Evolutionary conservation across 2,888 invertebrate species (phyloP).

Genomic region (Dichetophora obliterata): DNA sequence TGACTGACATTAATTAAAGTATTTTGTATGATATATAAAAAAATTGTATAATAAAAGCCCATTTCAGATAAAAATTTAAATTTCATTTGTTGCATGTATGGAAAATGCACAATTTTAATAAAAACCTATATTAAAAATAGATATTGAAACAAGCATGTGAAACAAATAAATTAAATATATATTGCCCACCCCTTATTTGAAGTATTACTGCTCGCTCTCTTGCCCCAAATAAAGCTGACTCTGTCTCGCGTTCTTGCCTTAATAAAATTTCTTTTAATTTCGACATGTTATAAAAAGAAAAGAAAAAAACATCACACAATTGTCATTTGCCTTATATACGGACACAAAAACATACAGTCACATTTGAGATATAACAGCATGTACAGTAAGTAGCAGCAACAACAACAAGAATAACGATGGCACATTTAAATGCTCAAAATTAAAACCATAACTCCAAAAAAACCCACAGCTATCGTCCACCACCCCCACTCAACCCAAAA

Average conservation of each 20-base stretch:
- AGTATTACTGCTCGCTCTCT: not conserved
- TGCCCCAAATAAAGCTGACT: not conserved
- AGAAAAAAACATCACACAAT: constrained; percentile 53
- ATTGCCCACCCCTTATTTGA: constrained; percentile 13
- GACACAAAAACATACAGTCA: constrained; percentile 8
- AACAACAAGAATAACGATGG: constrained; percentile 19
- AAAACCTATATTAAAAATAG: not conserved
- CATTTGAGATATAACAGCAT: not conserved
- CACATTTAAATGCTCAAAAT: constrained; percentile 47
- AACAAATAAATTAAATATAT: constrained; percentile 50
- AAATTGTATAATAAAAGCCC: no score
- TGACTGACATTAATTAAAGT: not conserved
- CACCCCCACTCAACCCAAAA: not conserved
- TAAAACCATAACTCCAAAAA: constrained; percentile 54
- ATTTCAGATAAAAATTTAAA: no score
- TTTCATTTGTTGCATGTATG: not conserved
- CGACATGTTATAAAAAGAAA: constrained; percentile 35
- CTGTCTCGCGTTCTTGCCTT: constrained; percentile 34
- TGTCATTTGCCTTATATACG: constrained; percentile 62
- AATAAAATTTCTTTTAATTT: constrained; percentile 62
- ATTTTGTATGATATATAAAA: no score
- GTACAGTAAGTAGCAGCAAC: constrained; percentile 23
- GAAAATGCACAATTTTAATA: not conserved
- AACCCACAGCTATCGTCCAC: no score
- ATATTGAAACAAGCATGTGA: not conserved